Evolutionary conservation across 2,113 vertebrate genomes (phyloP).

Genomic region (Oenanthe melanoleuca): DNA sequence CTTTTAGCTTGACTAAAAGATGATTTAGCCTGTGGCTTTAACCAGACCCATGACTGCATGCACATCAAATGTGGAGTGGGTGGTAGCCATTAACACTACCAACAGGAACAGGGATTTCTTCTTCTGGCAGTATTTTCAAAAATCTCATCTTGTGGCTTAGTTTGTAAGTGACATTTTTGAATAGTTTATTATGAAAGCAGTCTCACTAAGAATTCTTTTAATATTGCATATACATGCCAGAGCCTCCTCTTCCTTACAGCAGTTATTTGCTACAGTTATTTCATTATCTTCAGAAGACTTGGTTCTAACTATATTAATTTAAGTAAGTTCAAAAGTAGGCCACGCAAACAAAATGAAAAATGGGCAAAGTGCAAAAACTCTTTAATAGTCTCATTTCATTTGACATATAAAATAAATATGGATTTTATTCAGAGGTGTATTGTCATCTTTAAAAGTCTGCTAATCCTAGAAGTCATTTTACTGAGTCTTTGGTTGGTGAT

Average conservation of each 20-base stretch:
- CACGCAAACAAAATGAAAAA: conserved; percentile 2
- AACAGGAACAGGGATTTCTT: neutral
- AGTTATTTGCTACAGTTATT: neutral
- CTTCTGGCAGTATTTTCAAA: neutral
- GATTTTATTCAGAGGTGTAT: conserved; percentile 11
- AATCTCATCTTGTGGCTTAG: neutral
- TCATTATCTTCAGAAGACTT: conserved; percentile 13
- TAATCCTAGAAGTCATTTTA: conserved; percentile 52
- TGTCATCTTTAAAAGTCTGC: conserved; percentile 10
- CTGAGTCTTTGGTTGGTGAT: neutral
- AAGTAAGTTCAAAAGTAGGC: conserved; percentile 41
- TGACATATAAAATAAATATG: conserved; percentile 44
- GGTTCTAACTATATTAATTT: conserved; percentile 6
- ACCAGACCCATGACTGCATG: fast-evolving
- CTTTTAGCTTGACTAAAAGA: neutral
- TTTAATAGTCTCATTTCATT: conserved; percentile 14
- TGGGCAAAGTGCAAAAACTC: neutral
- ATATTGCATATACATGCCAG: neutral
- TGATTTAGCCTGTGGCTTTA: neutral
- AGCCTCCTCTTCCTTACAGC: neutral
- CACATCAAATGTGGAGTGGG: neutral
- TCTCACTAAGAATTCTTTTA: neutral
- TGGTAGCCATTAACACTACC: neutral
- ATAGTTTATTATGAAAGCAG: neutral
- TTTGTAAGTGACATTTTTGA: neutral